phyloP scores from a whole-genome alignment of 1,140 invertebrate genomes.

The Meteorus sp. region DNA sequence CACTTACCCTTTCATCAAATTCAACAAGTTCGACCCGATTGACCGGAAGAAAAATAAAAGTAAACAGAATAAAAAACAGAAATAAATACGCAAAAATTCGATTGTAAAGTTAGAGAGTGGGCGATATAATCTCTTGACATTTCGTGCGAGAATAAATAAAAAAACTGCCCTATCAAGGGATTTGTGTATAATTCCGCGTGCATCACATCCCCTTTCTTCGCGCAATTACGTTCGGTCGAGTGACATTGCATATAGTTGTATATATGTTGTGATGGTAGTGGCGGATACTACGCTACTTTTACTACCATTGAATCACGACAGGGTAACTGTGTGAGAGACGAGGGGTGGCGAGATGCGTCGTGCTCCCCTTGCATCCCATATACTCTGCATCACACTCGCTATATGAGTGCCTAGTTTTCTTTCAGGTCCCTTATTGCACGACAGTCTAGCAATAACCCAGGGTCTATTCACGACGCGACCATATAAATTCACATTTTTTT shows the following conservation, averaged over 20 bases:
- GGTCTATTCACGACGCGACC: no score
- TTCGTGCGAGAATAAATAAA: no score
- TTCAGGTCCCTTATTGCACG: neutral
- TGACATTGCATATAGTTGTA: neutral
- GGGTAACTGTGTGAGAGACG: no score
- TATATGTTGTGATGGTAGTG: neutral
- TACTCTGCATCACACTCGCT: no score
- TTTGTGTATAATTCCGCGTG: neutral
- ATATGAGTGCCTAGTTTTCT: conserved; percentile 6
- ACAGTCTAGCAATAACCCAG: no score
- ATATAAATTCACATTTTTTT: no score
- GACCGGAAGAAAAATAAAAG: conserved; percentile 3
- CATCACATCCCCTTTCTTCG: conserved; percentile 1
- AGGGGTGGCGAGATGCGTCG: conserved; percentile 11
- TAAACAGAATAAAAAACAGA: neutral
- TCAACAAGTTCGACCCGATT: conserved; percentile 31
- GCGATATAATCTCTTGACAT: no score
- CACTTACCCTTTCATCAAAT: conserved; percentile 1
- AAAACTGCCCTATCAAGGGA: conserved; percentile 14
- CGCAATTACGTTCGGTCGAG: neutral
- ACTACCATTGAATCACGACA: conserved; percentile 21
- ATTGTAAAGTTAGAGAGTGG: no score
- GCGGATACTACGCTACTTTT: conserved; percentile 21
- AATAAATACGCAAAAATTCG: neutral
- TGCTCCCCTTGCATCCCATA: no score